Base-by-base conservation (phyloP, 92 coral and sea anemone genomes). In the Bergia sp. region DNA sequence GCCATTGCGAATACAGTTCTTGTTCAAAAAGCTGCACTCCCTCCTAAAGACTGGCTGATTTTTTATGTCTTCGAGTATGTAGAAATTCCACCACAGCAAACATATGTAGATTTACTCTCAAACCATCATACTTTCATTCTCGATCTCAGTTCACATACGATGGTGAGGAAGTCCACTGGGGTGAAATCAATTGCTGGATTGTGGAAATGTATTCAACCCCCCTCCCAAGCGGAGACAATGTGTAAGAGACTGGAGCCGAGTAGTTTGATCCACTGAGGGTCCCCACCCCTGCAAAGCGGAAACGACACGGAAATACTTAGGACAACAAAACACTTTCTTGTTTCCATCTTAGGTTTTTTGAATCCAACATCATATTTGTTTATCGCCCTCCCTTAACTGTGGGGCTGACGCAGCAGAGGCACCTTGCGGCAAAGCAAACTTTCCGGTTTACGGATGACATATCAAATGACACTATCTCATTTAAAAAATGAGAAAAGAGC, bases 1-100 rank as follows among this genome's bases (percentile, higher is more conserved):
- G 98, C 98, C 99, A 97, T 97, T 72, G 79, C 66, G 18, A 84
- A 69, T 13, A 84, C 87, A 84, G 79, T 72, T 84, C 45, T 84
- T 84, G 87, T 84, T 84, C 79, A 47, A 84, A 84, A 41, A 23
- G 39, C 37, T 72, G 49, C 77, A 84, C n/a, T 84, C 87, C 87
- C 87, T 84, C 87, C 79, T 36, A 37, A 47, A 47, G 43, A 45
- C 42, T 69, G 50, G 44, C 45, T 72, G 67, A 9, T 84, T 84
- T 80, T 67, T 71, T 74, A 45, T 73, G 49, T 84, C 79, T 71
- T 84, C 66, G 87, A 84, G 47, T 10, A 44, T 37, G 47, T 71
- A 84, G 79, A 71, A 84, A 84, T 84, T 84, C 87, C 87, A 72
- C 87, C 77, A 84, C 87, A 84, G 79, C 77, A 84, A 84, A 84